Conservation (phyloP, 2,113 vertebrate species). For the Nesoenas mayeri region DNA sequence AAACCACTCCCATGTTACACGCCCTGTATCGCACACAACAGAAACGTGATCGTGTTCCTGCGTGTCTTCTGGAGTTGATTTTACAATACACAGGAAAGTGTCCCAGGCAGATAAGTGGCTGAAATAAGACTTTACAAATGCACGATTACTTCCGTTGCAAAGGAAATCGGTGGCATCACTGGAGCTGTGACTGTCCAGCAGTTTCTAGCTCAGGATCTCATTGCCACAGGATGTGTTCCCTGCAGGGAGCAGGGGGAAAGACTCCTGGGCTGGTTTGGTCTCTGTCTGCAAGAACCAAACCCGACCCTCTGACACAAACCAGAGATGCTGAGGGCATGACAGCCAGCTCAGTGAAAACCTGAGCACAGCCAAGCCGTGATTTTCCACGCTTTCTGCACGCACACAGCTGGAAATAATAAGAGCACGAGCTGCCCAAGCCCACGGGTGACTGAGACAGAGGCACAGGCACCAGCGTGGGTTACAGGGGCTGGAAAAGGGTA, state of each 20-base stretch:
- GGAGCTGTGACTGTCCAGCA: neutral
- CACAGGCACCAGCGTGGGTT: neutral
- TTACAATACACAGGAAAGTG: neutral
- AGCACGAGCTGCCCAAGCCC: neutral
- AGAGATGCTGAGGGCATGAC: neutral
- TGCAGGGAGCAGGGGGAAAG: neutral
- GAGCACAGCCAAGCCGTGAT: neutral
- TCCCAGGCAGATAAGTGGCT: neutral
- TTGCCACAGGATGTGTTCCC: neutral
- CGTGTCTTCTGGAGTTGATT: neutral
- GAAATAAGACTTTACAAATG: neutral
- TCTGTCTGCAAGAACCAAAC: neutral
- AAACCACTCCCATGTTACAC: neutral
- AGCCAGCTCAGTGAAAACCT: neutral
- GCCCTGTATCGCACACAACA: neutral
- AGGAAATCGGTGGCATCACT: fast-evolving
- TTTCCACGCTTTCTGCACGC: neutral
- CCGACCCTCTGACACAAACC: neutral
- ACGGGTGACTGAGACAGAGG: neutral
- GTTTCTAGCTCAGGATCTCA: neutral
- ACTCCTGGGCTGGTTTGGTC: neutral
- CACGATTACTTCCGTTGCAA: neutral
- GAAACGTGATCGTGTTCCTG: fast-evolving
- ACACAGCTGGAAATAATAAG: neutral
- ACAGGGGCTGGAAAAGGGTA: neutral